phyloP scores from a whole-genome alignment of 2,797 vertebrate genomes.

The Manis javanica region DNA sequence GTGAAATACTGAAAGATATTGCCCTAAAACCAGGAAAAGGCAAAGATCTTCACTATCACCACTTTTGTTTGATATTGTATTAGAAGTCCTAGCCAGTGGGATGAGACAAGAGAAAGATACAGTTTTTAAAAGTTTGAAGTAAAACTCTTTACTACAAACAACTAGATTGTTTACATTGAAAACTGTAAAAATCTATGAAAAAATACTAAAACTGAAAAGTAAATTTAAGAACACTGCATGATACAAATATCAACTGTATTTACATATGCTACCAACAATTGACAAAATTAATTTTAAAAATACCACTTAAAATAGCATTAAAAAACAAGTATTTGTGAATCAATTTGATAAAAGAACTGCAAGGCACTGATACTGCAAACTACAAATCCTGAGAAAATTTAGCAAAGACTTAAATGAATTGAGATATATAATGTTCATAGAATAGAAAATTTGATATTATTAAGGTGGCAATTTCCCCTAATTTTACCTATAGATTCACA shows the following conservation, averaged over 20 bases:
- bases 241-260: conserved; percentile 13
- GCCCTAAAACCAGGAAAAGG: not conserved
- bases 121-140: not conserved
- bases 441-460: not conserved
- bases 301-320: not conserved
- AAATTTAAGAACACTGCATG: not conserved
- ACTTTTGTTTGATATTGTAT: not conserved
- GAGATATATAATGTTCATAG: not conserved
- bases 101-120: not conserved
- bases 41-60: not conserved
- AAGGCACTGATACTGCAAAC: not conserved
- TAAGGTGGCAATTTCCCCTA: not conserved
- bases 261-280: not conserved
- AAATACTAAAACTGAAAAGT: not conserved
- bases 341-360: not conserved
- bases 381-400: conserved; percentile 22
- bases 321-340: not conserved
- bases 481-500: not conserved
- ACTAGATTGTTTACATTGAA: not conserved
- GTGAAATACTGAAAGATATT: conserved; percentile 3
- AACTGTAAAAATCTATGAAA: not conserved
- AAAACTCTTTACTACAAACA: not conserved
- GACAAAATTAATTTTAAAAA: not conserved
- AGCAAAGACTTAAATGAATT: conserved; percentile 23
- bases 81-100: not conserved